Evolutionary conservation across 2,113 vertebrate species (phyloP).

Genomic region (Sakesphorus luctuosus): DNA sequence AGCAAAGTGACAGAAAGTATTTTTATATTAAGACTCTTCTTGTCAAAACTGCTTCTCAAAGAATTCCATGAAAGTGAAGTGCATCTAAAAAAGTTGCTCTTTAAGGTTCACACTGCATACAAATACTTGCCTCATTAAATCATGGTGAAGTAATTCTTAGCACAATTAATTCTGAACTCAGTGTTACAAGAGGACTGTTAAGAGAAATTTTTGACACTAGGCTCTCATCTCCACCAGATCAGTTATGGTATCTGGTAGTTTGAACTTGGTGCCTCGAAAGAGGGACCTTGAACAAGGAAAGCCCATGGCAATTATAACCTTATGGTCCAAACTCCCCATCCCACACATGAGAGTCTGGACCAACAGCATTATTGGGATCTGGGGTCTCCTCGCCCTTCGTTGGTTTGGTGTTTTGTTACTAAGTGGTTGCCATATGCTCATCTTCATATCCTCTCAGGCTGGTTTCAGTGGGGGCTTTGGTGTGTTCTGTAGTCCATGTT

Average conservation of each 20-base stretch:
- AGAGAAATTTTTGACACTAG: neutral
- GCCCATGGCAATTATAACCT: neutral
- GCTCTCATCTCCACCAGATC: neutral
- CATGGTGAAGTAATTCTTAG: neutral
- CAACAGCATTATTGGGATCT: neutral
- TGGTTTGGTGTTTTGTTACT: neutral
- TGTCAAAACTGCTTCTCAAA: constrained; percentile 60
- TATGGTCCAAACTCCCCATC: neutral
- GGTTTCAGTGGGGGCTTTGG: neutral
- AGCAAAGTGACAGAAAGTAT: constrained; percentile 59
- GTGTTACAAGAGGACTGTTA: neutral
- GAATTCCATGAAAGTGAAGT: constrained; percentile 32
- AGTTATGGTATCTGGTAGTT: neutral
- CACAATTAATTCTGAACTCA: constrained; percentile 6
- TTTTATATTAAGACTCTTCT: constrained; percentile 61
- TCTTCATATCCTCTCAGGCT: neutral
- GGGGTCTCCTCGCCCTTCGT: accelerated
- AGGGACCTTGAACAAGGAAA: neutral
- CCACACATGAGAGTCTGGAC: neutral
- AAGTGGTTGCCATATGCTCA: neutral
- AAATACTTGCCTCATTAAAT: constrained; percentile 28
- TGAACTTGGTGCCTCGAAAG: neutral
- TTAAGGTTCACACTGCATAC: constrained; percentile 41
- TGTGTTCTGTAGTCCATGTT: neutral
- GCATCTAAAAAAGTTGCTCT: constrained; percentile 12